A percentile compares a stretch with the other conserved stretches of the same genome.
phyloP scores from a whole-genome alignment of 2,888 invertebrate species.

The Allygus modestus region DNA sequence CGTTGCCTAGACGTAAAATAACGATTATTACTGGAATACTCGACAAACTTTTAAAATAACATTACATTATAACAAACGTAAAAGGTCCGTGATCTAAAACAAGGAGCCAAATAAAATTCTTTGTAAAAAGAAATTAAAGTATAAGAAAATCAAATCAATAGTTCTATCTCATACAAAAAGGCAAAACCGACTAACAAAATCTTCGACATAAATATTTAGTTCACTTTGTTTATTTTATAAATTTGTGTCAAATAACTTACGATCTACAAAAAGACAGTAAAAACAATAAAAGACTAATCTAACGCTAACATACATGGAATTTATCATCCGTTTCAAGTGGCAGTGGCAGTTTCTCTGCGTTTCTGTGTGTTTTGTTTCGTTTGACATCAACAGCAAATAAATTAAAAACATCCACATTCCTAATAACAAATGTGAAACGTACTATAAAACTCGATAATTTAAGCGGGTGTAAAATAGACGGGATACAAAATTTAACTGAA shows the following conservation, averaged over 20 bases:
- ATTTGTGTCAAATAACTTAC: slow-evolving; percentile 62
- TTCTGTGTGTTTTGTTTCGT: slow-evolving; percentile 23
- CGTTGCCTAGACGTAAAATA: slow-evolving; percentile 4
- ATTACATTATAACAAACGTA: not conserved
- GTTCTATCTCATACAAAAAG: not conserved
- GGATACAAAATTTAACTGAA: slow-evolving; percentile 30
- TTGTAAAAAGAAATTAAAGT: not conserved
- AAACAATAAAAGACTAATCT: slow-evolving; percentile 64
- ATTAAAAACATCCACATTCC: slow-evolving; percentile 56
- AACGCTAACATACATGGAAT: slow-evolving; percentile 66
- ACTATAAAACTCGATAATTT: not conserved
- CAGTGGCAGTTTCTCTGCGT: slow-evolving; percentile 63
- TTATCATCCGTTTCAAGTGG: slow-evolving; percentile 56
- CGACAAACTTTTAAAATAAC: not conserved
- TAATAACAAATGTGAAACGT: slow-evolving; percentile 38
- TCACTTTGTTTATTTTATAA: slow-evolving; percentile 58
- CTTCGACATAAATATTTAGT: not conserved
- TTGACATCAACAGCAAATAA: slow-evolving; percentile 54
- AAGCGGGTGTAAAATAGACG: slow-evolving; percentile 1
- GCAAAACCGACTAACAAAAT: not conserved
- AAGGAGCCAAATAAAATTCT: not conserved
- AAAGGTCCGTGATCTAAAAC: not conserved
- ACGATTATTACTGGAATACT: slow-evolving; percentile 20
- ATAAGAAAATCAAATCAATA: not conserved
- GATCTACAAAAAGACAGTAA: slow-evolving; percentile 61